phyloP scores from a whole-genome alignment of 2,797 vertebrate genomes.

The Gymnodraco acuticeps region DNA sequence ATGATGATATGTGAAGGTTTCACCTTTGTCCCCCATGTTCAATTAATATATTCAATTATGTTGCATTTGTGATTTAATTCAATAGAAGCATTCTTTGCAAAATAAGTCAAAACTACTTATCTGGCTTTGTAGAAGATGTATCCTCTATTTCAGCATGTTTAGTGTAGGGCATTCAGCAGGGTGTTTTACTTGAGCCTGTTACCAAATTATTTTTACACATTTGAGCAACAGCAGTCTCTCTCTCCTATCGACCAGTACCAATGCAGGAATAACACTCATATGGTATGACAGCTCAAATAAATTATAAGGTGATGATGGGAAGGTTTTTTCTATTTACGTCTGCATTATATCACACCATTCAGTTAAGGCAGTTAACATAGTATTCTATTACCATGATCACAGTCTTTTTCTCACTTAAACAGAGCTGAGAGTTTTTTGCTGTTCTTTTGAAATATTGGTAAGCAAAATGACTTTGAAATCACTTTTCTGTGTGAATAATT shows the following conservation, averaged over 20 bases:
- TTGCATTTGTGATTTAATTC: constrained; percentile 17
- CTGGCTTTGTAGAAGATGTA: background rate
- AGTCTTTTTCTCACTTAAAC: background rate
- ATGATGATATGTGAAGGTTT: background rate
- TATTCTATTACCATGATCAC: background rate
- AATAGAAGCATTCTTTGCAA: background rate
- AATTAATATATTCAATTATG: constrained; percentile 1
- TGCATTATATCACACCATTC: background rate
- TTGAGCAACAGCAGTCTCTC: background rate
- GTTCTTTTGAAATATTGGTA: constrained; percentile 5
- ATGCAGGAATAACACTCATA: background rate
- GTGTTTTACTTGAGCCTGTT: background rate
- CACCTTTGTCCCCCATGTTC: background rate
- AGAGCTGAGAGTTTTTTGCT: background rate
- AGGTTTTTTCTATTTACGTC: background rate
- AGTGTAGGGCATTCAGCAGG: background rate
- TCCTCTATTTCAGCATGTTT: background rate
- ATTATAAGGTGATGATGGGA: background rate
- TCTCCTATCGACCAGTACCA: background rate
- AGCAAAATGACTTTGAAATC: background rate
- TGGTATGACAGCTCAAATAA: background rate
- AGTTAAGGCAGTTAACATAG: background rate
- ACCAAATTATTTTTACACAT: background rate
- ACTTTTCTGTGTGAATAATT: constrained; percentile 5
- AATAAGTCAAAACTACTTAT: background rate